Conservation (phyloP, 2,113 vertebrate genomes). For the Urocolius indicus region DNA sequence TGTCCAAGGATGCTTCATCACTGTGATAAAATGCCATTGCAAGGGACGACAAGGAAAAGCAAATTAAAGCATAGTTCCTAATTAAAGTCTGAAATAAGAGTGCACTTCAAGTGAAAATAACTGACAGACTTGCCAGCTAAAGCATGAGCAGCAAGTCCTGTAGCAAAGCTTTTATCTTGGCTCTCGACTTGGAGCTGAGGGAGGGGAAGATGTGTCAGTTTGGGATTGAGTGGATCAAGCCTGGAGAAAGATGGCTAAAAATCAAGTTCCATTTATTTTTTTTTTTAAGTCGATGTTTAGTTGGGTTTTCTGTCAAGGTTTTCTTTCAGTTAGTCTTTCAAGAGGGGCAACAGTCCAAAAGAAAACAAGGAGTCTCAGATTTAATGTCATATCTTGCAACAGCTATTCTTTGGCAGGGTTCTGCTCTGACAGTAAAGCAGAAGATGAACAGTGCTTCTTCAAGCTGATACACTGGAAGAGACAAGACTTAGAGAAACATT, state of each 20-base stretch:
- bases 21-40: neutral
- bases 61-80: neutral
- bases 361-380: neutral
- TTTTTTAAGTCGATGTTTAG: neutral
- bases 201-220: neutral
- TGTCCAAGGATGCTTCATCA: neutral
- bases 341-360: neutral
- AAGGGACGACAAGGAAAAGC: neutral
- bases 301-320: slow-evolving; percentile 30
- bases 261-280: neutral
- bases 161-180: neutral
- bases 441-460: neutral
- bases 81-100: neutral
- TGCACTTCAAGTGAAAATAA: neutral
- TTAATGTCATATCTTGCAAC: neutral
- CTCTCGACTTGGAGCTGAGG: neutral
- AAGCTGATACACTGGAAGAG: neutral
- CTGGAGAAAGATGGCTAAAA: slow-evolving; percentile 13
- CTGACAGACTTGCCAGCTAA: neutral
- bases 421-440: slow-evolving; percentile 12
- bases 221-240: neutral
- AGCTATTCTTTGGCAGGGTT: slow-evolving; percentile 31
- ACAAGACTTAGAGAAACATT: neutral
- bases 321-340: slow-evolving; percentile 36
- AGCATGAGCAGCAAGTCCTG: rapidly evolving